A percentile compares a stretch with the other conserved stretches of the same genome.
phyloP scores from a whole-genome alignment of 2,888 invertebrate species.

The Gastrophysa polygoni region DNA sequence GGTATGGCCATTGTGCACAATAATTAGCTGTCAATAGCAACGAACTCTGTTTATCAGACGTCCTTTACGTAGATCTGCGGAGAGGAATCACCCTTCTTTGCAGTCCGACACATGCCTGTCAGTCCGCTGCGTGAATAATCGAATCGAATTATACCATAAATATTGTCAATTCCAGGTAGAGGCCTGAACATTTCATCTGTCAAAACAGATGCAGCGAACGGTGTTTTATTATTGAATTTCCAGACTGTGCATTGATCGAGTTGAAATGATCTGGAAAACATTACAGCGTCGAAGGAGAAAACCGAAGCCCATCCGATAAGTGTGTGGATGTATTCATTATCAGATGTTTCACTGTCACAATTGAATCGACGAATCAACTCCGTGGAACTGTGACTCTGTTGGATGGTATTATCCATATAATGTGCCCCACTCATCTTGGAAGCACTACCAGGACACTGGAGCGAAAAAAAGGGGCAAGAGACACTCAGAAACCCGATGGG shows the following conservation, averaged over 20 bases:
- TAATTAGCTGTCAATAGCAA: constrained; percentile 53
- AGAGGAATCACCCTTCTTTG: constrained; percentile 39
- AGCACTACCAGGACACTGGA: no score
- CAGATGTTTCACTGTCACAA: no score
- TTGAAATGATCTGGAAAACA: background rate
- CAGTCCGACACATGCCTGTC: constrained; percentile 44
- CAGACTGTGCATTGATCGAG: background rate
- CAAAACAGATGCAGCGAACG: constrained; percentile 24
- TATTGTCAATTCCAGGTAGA: constrained; percentile 44
- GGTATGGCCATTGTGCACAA: constrained; percentile 43
- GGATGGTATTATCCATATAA: no score
- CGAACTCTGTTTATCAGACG: constrained; percentile 37
- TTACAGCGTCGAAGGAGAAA: background rate
- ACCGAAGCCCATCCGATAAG: no score
- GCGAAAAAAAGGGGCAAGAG: no score
- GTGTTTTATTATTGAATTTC: constrained; percentile 3
- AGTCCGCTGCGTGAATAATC: constrained; percentile 40
- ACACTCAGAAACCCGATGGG: no score
- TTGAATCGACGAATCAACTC: no score
- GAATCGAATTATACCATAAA: constrained; percentile 40
- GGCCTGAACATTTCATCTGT: constrained; percentile 22
- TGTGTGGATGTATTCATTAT: no score
- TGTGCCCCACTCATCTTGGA: no score
- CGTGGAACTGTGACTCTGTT: no score
- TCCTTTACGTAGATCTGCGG: constrained; percentile 32